Evolutionary conservation across 1,140 invertebrate species (phyloP).

Genomic region (honey bee (Apis mellifera)): DNA sequence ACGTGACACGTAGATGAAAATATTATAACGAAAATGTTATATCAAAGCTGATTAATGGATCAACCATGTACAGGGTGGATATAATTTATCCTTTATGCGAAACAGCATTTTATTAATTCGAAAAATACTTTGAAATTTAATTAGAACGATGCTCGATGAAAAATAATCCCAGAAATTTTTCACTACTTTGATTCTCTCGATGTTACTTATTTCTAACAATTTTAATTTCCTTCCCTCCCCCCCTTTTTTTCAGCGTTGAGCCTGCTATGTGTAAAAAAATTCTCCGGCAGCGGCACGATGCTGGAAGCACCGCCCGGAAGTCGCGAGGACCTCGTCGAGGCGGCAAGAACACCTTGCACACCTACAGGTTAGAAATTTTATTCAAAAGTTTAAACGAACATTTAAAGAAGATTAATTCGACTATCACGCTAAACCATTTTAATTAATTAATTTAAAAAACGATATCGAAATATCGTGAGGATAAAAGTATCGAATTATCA

Average conservation of each 20-base stretch:
- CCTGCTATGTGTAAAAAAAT: slow-evolving; percentile 77
- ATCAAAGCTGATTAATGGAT: neutral
- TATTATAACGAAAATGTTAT: neutral
- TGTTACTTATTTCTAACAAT: neutral
- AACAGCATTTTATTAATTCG: neutral
- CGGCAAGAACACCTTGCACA: slow-evolving; percentile 75
- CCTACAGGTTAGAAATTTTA: slow-evolving; percentile 68
- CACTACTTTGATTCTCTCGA: too few species aligned
- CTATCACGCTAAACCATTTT: neutral
- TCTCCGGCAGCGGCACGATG: slow-evolving; percentile 72
- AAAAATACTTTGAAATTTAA: neutral
- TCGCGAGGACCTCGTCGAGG: slow-evolving; percentile 76
- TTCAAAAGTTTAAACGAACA: slow-evolving; percentile 46
- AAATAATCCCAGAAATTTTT: too few species aligned
- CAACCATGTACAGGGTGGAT: too few species aligned
- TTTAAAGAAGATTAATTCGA: slow-evolving; percentile 31
- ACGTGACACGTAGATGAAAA: neutral
- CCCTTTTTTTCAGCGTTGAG: slow-evolving; percentile 69
- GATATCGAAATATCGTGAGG: neutral
- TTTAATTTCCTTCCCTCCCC: neutral
- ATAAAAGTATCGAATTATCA: neutral
- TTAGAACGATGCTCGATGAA: neutral
- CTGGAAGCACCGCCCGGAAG: slow-evolving; percentile 77
- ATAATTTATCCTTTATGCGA: neutral
- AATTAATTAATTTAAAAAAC: too few species aligned